A percentile compares a stretch with the other conserved stretches of the same genome.
Evolutionary conservation across 1,140 invertebrate species (phyloP).

Genomic region (Cydia splendana): DNA sequence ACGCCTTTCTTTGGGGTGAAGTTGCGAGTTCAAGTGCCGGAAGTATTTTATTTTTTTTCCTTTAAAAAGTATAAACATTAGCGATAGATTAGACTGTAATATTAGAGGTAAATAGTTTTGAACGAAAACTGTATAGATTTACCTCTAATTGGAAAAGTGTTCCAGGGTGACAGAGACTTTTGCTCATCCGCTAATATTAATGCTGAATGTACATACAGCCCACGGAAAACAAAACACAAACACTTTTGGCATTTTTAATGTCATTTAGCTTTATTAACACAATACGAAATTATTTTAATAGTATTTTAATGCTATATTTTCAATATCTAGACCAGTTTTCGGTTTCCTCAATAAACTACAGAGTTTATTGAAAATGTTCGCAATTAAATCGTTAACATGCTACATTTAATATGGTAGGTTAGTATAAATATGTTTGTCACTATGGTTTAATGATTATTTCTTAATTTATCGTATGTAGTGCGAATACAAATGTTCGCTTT

Average conservation of each 20-base stretch:
- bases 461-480: neutral
- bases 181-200: no score
- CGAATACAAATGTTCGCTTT: conserved; percentile 1
- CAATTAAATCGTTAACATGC: neutral
- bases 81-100: no score
- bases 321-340: neutral
- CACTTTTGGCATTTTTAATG: neutral
- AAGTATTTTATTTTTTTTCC: no score
- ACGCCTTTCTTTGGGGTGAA: no score
- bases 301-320: neutral
- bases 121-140: no score
- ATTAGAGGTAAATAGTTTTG: no score
- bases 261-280: neutral
- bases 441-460: neutral
- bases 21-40: no score
- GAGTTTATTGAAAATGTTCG: neutral
- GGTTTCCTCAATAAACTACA: neutral
- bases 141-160: no score
- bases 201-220: no score
- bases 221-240: no score
- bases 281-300: neutral
- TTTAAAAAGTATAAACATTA: no score
- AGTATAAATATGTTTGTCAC: neutral
- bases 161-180: no score
- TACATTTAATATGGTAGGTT: neutral